Evolutionary conservation across 2,888 invertebrate genomes (phyloP), one percentile per base, ranked within the genome.

Genomic region (Drosophila melanocephala): DNA sequence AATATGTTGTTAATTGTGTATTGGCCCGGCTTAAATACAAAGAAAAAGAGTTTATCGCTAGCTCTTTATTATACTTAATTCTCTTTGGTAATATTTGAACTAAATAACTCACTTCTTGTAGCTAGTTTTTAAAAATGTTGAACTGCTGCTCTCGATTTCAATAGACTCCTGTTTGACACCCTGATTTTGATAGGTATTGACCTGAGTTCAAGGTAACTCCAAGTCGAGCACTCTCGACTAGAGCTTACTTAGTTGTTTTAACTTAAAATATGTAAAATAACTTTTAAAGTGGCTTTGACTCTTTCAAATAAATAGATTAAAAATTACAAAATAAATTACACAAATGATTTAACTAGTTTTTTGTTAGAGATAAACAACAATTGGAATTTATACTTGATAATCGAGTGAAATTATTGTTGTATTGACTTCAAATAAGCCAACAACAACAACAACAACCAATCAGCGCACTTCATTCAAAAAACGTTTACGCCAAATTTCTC

Each of bases 401-500:
- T n/a, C 39, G 32, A 26, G 50, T 35, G 22, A 35, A 65, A 50
- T 51, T 33, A 63, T 44, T 47, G 12, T 50, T 75, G 30, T 64
- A 65, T 69, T 73, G 58, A 79, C 69, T 75, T 50, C 19, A 22
- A 42, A 60, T 57, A 57, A 51, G 50, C 30, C 64, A 58, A 26
- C 47, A 22, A 44, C n/a, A 22, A 67, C 42, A 12, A 42, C 44
- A 44, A 47, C 47, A 9, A 65, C 69, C 68, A 89, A 86, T 87
- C 84, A 83, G 53, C 87, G 57, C 57, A 67, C 66, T 83, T 83
- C 64, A 86, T 79, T 74, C 60, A 80, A 68, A 56, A 70, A 72
- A 5, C 50, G 22, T 52, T 81, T 47, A 79, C 60, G 72, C 66
- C 19, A 58, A 75, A 71, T 60, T 72, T 79, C 78, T 81, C 78